Conservation (phyloP, 1,140 invertebrate species). For the Scylla paramamosain region DNA sequence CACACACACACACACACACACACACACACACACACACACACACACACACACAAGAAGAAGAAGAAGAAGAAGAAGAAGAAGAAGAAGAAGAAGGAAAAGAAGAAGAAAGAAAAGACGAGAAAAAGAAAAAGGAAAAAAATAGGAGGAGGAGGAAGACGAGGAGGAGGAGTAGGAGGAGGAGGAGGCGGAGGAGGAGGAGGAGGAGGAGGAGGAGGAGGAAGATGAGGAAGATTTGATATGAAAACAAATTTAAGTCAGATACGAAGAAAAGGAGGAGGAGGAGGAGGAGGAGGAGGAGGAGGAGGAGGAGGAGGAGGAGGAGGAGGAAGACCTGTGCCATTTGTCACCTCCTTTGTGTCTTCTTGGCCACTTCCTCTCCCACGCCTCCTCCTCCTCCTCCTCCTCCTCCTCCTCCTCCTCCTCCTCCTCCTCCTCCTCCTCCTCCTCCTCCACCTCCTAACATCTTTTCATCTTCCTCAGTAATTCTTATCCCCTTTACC, state of each 20-base stretch:
- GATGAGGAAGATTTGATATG: background rate
- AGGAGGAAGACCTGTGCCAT: background rate
- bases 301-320: background rate
- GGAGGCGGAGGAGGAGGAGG: background rate
- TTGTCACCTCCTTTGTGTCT: background rate
- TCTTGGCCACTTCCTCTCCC: no score
- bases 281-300: background rate
- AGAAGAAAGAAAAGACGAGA: background rate
- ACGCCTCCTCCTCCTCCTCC: no score
- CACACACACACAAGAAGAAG: background rate
- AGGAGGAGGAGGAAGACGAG: background rate
- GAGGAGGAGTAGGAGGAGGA: background rate
- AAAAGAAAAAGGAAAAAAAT: background rate
- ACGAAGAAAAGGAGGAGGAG: background rate
- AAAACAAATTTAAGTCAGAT: background rate
- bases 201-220: background rate
- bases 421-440: no score
- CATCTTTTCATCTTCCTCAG: no score
- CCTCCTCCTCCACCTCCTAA: no score
- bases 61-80: background rate
- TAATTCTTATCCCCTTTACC: no score
- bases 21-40: slow-evolving; percentile 34
- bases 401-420: no score
- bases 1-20: slow-evolving; percentile 14
- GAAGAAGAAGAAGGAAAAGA: background rate